Evolutionary conservation across 2,113 vertebrate species (phyloP).

Genomic region (Gavia stellata): DNA sequence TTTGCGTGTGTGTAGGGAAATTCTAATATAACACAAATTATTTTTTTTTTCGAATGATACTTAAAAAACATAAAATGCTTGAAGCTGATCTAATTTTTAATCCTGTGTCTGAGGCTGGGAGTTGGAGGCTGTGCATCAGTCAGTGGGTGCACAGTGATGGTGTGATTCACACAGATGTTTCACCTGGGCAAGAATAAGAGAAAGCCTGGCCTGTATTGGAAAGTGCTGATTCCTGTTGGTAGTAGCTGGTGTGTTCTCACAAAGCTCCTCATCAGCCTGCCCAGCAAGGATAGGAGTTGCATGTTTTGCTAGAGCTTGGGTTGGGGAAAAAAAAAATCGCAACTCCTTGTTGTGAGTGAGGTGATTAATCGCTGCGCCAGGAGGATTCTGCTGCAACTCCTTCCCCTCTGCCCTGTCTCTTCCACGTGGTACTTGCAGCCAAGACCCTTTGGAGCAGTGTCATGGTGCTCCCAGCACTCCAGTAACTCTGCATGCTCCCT

Average conservation of each 20-base stretch:
- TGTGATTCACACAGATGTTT: not conserved
- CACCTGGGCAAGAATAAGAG: not conserved
- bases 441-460: not conserved
- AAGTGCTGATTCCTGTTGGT: not conserved
- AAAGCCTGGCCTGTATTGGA: too few species aligned
- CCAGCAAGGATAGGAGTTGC: not conserved
- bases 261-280: not conserved
- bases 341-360: not conserved
- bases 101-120: not conserved
- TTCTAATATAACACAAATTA: not conserved
- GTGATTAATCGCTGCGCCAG: not conserved
- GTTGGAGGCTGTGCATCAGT: not conserved
- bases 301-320: not conserved
- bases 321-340: accelerated
- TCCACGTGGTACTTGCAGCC: not conserved
- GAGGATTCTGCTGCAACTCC: not conserved
- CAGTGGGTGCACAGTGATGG: not conserved
- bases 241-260: not conserved
- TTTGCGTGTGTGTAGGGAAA: not conserved
- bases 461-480: not conserved
- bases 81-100: not conserved
- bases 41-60: not conserved
- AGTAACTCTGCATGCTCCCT: accelerated
- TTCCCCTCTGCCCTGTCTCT: not conserved
- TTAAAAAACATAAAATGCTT: not conserved